Evolutionary conservation across 2,888 invertebrate species (phyloP).

Genomic region (Resseliella maxima): DNA sequence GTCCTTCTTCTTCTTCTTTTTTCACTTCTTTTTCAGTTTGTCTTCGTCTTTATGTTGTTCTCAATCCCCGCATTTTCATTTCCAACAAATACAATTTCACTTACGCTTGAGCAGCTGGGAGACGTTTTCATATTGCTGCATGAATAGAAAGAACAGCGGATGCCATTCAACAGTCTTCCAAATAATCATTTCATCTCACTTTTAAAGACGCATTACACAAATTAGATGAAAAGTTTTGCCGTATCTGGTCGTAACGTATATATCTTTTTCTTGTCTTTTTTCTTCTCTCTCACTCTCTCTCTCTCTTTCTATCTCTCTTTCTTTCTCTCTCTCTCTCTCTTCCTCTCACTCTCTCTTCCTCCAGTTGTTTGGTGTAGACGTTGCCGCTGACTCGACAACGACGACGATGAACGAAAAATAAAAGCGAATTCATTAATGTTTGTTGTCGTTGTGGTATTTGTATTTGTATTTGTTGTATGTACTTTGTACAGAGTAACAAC

Average conservation of each 20-base stretch:
- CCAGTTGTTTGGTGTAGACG: neutral
- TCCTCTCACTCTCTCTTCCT: too few relatives aligned
- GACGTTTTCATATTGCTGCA: neutral
- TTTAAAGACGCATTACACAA: slow-evolving; percentile 55
- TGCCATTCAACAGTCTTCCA: slow-evolving; percentile 53
- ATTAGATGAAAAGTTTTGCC: slow-evolving; percentile 53
- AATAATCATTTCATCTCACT: slow-evolving; percentile 54
- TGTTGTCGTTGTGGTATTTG: slow-evolving; percentile 1
- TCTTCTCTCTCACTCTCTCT: too few relatives aligned
- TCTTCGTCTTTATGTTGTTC: neutral
- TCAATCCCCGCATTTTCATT: neutral
- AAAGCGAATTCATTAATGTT: neutral
- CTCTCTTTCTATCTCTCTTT: too few relatives aligned
- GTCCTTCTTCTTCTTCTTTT: neutral
- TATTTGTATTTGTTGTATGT: neutral
- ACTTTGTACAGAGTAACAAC: neutral
- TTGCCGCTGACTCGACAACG: neutral
- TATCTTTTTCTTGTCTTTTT: neutral
- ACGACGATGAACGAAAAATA: neutral
- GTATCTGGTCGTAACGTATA: slow-evolving; percentile 48
- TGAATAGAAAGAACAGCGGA: neutral
- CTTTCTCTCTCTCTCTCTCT: too few relatives aligned
- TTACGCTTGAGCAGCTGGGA: slow-evolving; percentile 31
- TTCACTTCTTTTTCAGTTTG: neutral
- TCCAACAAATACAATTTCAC: slow-evolving; percentile 17